Evolutionary conservation across 2,888 invertebrate species (phyloP).

Genomic region (Schizaphis graminum): DNA sequence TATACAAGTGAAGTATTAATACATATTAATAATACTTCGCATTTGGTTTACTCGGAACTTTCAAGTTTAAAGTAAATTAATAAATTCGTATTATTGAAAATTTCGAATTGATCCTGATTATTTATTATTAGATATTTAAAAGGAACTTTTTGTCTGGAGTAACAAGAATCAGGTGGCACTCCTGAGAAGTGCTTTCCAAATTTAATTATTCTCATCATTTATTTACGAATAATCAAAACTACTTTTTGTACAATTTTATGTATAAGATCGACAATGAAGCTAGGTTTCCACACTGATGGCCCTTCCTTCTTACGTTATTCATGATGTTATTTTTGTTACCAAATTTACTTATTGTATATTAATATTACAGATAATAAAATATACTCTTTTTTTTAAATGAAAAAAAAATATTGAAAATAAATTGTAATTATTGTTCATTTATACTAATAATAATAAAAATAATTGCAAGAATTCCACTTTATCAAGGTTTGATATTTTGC

Average conservation of each 20-base stretch:
- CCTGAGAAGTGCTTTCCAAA: background rate
- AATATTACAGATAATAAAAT: no score
- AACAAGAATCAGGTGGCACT: background rate
- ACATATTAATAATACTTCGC: background rate
- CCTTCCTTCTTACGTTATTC: no score
- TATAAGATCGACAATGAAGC: background rate
- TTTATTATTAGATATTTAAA: background rate
- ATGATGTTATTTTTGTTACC: no score
- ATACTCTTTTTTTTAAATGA: no score
- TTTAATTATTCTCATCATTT: background rate
- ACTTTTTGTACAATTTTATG: background rate
- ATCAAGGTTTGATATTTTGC: background rate
- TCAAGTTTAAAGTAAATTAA: background rate
- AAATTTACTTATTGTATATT: no score
- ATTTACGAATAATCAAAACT: background rate
- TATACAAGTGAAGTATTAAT: background rate
- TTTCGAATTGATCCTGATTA: background rate
- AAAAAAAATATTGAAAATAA: no score
- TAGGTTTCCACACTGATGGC: no score
- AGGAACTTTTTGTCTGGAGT: background rate
- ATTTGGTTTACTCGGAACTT: background rate
- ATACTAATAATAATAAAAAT: background rate
- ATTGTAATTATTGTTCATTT: background rate
- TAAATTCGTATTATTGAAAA: background rate
- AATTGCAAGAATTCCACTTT: background rate